Conservation (phyloP, 2,797 vertebrate genomes). For the Myotis vivesi region DNA sequence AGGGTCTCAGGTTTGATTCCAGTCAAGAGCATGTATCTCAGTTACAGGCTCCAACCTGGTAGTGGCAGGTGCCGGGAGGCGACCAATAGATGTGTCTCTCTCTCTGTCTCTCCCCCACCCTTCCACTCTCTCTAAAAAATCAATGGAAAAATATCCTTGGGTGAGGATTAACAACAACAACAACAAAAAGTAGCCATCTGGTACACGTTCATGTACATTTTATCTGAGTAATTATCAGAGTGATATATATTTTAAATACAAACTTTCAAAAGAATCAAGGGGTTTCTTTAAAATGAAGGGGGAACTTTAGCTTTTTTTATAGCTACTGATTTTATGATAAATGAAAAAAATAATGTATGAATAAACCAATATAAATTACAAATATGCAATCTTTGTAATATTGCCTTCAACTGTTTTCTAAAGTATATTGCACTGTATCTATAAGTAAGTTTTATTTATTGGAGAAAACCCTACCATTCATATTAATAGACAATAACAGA, state of each 20-base stretch:
- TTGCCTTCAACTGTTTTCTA: not conserved
- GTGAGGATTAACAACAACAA: no score
- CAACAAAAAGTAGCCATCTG: not conserved
- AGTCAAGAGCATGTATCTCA: no score
- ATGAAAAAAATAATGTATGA: slow-evolving; percentile 5
- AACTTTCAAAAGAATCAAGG: not conserved
- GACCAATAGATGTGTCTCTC: no score
- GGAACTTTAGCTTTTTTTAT: not conserved
- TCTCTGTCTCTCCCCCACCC: no score
- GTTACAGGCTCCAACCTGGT: no score
- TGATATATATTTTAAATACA: not conserved
- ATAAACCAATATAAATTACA: not conserved
- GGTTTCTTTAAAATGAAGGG: not conserved
- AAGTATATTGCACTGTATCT: not conserved
- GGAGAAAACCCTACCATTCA: not conserved
- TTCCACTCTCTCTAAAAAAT: no score
- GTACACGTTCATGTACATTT: not conserved
- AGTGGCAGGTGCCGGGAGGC: no score
- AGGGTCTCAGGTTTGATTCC: no score
- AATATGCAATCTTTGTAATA: slow-evolving; percentile 16
- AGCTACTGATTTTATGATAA: not conserved
- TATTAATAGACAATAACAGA: slow-evolving; percentile 6
- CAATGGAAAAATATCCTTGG: not conserved
- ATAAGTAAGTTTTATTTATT: not conserved
- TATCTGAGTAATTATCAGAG: not conserved